Conservation (phyloP, 2,888 invertebrate genomes). For the Mythimna albipuncta region DNA sequence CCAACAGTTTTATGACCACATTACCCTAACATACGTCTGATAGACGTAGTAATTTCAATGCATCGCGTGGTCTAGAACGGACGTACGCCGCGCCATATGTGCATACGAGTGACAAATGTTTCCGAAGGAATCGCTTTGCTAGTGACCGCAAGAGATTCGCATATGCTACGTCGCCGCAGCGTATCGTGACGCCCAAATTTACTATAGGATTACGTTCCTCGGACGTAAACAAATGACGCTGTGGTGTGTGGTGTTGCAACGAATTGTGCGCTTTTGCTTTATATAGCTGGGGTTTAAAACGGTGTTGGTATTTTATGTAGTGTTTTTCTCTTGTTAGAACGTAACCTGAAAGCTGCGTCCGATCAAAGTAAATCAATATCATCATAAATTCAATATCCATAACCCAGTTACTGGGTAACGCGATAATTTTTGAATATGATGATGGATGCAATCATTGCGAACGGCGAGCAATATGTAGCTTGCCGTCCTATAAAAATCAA, state of each 20-base stretch:
- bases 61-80: constrained; percentile 15
- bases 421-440: too few relatives aligned
- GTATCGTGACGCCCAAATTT: constrained; percentile 46
- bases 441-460: too few relatives aligned
- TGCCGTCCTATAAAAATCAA: too few relatives aligned
- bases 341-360: too few relatives aligned
- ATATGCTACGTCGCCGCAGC: constrained; percentile 43
- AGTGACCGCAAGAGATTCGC: constrained; percentile 48
- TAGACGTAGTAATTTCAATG: constrained; percentile 40
- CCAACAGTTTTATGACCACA: constrained; percentile 17
- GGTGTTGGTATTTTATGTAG: neutral
- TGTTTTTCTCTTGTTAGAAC: neutral
- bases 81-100: constrained; percentile 38
- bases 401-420: too few relatives aligned
- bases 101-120: constrained; percentile 53
- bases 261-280: constrained; percentile 24
- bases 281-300: neutral
- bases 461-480: too few relatives aligned
- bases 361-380: too few relatives aligned
- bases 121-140: constrained; percentile 53
- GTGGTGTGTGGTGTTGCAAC: constrained; percentile 27
- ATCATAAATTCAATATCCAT: neutral
- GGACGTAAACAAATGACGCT: constrained; percentile 45
- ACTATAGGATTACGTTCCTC: constrained; percentile 41
- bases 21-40: constrained; percentile 9